Conservation (phyloP, 2,113 vertebrate species). For the Chionis minor region DNA sequence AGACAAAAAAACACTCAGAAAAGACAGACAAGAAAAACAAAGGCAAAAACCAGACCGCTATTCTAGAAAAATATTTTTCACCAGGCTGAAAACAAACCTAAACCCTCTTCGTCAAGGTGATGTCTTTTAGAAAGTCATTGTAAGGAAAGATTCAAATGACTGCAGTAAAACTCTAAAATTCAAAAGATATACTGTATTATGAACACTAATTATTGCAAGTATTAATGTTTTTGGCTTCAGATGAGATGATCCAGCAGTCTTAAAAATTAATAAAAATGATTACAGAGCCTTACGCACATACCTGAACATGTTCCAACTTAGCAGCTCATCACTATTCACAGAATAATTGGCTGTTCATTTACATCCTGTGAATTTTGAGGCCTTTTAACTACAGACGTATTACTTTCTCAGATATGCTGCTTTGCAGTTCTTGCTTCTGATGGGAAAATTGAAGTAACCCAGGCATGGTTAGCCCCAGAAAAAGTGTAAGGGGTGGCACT, state of each 20-base stretch:
- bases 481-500: not conserved
- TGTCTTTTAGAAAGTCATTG: not conserved
- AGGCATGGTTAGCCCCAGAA: not conserved
- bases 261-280: constrained; percentile 54
- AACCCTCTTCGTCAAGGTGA: constrained; percentile 2
- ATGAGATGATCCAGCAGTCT: constrained; percentile 46
- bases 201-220: constrained; percentile 44
- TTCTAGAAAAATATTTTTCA: not conserved
- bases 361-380: constrained; percentile 21
- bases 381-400: not conserved
- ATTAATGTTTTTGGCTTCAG: constrained; percentile 47
- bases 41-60: not conserved
- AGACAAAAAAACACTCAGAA: not conserved
- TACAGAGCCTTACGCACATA: not conserved
- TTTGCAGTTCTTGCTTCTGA: not conserved
- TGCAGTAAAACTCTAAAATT: constrained; percentile 28
- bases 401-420: not conserved
- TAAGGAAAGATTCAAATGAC: constrained; percentile 9
- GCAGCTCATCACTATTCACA: constrained; percentile 38
- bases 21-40: not conserved
- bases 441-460: not conserved
- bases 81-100: not conserved
- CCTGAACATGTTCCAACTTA: constrained; percentile 43
- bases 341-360: constrained; percentile 41
- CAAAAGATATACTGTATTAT: constrained; percentile 14